Percentiles rank a stretch among this genome's conserved stretches.
Evolutionary conservation across 2,113 vertebrate species (phyloP).

Genomic region (Potamarius usumacintae): DNA sequence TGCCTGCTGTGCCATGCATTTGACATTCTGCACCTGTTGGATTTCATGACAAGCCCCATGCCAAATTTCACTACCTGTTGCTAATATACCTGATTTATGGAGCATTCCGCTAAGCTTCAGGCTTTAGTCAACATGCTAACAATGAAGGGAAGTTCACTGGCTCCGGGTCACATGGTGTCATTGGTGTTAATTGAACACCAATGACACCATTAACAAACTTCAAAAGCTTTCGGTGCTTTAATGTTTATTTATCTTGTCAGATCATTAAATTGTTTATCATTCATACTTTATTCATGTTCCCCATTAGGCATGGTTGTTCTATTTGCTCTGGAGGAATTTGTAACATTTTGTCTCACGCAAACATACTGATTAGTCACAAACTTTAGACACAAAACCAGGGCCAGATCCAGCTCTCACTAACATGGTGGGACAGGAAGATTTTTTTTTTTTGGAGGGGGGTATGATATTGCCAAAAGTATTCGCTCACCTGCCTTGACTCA

Average conservation of each 20-base stretch:
- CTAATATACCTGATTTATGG: conserved; percentile 8
- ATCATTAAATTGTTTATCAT: conserved; percentile 11
- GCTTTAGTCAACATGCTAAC: not conserved
- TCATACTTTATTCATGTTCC: not conserved
- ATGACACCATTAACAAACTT: not conserved
- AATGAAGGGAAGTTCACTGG: not conserved
- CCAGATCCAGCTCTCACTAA: no score
- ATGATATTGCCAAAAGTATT: no score
- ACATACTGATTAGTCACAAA: not conserved
- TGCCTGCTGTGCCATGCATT: not conserved
- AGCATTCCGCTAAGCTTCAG: not conserved
- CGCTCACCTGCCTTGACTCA: no score
- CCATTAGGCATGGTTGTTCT: not conserved
- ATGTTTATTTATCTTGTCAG: not conserved
- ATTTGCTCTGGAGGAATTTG: conserved; percentile 13
- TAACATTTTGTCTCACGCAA: not conserved
- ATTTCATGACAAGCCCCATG: conserved; percentile 2
- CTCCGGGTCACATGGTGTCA: not conserved
- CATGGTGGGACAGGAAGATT: no score
- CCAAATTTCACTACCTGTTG: not conserved
- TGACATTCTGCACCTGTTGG: conserved; percentile 1
- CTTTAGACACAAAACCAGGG: not conserved
- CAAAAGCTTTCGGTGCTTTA: not conserved
- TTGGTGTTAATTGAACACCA: not conserved
- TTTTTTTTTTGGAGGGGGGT: no score